Evolutionary conservation across 2,797 vertebrate species (phyloP).

Genomic region (Hylomyscus alleni): DNA sequence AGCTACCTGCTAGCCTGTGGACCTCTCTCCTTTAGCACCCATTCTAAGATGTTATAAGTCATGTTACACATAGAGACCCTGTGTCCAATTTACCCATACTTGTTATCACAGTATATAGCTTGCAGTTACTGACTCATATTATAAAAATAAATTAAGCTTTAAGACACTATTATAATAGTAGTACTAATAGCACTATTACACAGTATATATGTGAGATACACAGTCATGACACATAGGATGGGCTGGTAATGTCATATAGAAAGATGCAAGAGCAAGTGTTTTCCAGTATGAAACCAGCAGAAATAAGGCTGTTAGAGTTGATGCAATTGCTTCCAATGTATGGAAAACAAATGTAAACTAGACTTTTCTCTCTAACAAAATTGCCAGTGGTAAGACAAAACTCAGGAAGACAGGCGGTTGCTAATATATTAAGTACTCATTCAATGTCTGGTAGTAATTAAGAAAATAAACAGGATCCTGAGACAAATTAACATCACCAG

Average conservation of each 20-base stretch:
- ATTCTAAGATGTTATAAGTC: fast-evolving
- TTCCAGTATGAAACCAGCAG: slow-evolving; percentile 19
- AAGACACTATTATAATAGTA: background rate
- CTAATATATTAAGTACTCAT: slow-evolving; percentile 75
- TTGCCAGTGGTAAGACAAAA: slow-evolving; percentile 78
- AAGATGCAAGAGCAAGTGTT: background rate
- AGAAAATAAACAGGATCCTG: slow-evolving; percentile 81
- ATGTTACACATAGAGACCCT: background rate
- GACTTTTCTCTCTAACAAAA: slow-evolving; percentile 72
- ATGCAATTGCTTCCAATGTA: slow-evolving; percentile 69
- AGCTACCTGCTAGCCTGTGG: fast-evolving
- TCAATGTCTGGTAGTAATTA: slow-evolving; percentile 82
- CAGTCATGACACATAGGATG: background rate
- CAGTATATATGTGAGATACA: background rate
- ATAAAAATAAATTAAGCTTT: slow-evolving; percentile 1
- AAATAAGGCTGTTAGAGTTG: slow-evolving; percentile 48
- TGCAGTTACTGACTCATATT: background rate
- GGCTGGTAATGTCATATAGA: background rate
- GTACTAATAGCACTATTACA: background rate
- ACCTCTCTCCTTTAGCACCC: fast-evolving
- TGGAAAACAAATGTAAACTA: slow-evolving; percentile 77
- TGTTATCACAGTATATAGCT: background rate
- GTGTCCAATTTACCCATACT: background rate
- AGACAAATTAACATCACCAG: slow-evolving; percentile 80
- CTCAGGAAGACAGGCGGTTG: slow-evolving; percentile 81